Evolutionary conservation across 2,797 vertebrate genomes (phyloP).

Genomic region (Phyllotis vaccarum): DNA sequence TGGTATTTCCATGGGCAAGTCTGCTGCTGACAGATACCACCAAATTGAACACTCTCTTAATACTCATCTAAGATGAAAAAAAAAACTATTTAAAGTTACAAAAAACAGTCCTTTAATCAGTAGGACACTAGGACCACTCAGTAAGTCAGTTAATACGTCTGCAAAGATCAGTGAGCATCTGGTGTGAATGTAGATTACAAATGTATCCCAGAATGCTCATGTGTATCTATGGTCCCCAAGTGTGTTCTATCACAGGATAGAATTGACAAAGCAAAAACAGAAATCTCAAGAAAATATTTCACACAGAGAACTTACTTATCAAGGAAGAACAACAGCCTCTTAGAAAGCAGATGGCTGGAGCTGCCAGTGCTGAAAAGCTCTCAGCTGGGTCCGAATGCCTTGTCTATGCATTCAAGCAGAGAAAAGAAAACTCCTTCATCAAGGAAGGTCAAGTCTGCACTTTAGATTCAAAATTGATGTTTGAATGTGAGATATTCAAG

Average conservation of each 20-base stretch:
- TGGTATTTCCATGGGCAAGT: not conserved
- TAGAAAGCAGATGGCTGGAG: constrained; percentile 84
- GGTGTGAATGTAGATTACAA: not conserved
- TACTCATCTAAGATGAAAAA: not conserved
- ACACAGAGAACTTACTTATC: constrained; percentile 80
- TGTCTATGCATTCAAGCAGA: constrained; percentile 66
- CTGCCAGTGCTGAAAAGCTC: constrained; percentile 73
- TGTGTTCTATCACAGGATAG: constrained; percentile 46
- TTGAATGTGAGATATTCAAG: constrained; percentile 1
- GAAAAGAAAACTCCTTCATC: constrained; percentile 20
- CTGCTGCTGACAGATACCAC: not conserved
- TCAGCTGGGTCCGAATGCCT: constrained; percentile 70
- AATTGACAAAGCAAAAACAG: constrained; percentile 58
- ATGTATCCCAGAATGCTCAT: constrained; percentile 4
- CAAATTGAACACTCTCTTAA: not conserved
- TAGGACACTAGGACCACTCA: not conserved
- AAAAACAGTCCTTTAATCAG: constrained; percentile 2
- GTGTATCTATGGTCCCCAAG: not conserved
- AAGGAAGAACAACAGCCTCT: constrained; percentile 82
- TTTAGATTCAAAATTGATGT: constrained; percentile 10
- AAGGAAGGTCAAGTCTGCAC: constrained; percentile 21
- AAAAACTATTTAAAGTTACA: not conserved
- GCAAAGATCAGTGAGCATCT: not conserved
- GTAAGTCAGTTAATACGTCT: constrained; percentile 3
- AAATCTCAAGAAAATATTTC: constrained; percentile 78